These are phyloP conservation scores for Alces alces DNA, from an alignment of 2,113 vertebrate genomes.

Conservation along the genomic window DNA sequence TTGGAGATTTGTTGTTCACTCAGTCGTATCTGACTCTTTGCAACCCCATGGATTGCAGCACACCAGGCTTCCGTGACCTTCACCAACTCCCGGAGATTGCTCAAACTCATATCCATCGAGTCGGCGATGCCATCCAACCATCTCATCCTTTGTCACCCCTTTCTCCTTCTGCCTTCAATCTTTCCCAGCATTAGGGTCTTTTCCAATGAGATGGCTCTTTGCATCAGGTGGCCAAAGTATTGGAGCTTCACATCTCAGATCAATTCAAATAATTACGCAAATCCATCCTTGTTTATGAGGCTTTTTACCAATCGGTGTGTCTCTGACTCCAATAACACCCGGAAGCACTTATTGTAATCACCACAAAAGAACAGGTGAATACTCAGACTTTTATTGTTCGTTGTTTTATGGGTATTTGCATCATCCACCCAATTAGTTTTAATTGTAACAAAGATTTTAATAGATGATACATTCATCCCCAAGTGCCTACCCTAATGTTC, in stretches of 20 bases:
- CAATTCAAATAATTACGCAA: background rate
- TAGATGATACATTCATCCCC: background rate
- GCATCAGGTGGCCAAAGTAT: background rate
- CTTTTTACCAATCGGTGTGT: background rate
- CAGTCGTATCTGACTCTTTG: background rate
- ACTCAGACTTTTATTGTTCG: background rate
- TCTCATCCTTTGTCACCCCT: background rate
- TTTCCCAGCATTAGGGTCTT: background rate
- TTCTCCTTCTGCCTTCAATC: background rate
- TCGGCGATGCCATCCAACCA: background rate
- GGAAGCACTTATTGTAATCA: background rate
- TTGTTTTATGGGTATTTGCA: background rate
- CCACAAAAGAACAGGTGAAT: background rate
- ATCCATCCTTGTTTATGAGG: background rate
- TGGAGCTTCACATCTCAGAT: background rate
- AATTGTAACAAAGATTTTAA: background rate
- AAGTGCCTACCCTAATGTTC: background rate
- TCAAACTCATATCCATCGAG: background rate
- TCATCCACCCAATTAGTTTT: background rate
- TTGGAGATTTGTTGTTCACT: background rate
- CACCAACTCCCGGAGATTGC: background rate
- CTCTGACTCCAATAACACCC: background rate
- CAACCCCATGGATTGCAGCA: background rate
- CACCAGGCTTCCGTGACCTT: accelerated
- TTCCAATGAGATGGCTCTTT: background rate